Percentiles rank a stretch among this genome's conserved stretches.
Conservation (phyloP, 2,113 vertebrate species). For the Callipepla squamata region DNA sequence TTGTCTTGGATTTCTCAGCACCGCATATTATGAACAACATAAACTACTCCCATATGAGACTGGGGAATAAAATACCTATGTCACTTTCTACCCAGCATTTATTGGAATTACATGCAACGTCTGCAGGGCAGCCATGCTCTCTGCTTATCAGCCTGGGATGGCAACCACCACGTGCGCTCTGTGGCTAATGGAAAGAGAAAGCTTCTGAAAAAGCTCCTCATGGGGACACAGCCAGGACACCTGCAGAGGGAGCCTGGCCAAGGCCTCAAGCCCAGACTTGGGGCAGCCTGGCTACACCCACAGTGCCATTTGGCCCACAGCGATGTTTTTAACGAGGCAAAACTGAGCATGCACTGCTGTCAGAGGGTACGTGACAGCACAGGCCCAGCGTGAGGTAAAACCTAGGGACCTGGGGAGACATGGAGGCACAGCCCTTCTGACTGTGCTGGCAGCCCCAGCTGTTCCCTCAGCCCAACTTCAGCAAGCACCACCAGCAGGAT, state of each 20-base stretch:
- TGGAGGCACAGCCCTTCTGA: background rate
- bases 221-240: too few species aligned
- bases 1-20: background rate
- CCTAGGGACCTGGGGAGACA: background rate
- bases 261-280: background rate
- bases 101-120: background rate
- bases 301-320: background rate
- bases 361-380: background rate
- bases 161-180: background rate
- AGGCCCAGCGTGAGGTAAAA: background rate
- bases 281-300: background rate
- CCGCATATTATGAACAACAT: fast-evolving
- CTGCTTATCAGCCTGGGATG: background rate
- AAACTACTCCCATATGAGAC: background rate
- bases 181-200: background rate
- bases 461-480: background rate
- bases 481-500: background rate
- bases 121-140: background rate
- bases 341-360: fast-evolving
- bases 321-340: background rate
- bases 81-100: background rate
- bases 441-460: background rate
- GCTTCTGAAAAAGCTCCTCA: background rate
- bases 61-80: background rate
- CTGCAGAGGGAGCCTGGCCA: background rate